These are phyloP conservation scores for Eurosta solidaginis DNA, from an alignment of 1,140 invertebrate genomes.

Conservation along the genomic window DNA sequence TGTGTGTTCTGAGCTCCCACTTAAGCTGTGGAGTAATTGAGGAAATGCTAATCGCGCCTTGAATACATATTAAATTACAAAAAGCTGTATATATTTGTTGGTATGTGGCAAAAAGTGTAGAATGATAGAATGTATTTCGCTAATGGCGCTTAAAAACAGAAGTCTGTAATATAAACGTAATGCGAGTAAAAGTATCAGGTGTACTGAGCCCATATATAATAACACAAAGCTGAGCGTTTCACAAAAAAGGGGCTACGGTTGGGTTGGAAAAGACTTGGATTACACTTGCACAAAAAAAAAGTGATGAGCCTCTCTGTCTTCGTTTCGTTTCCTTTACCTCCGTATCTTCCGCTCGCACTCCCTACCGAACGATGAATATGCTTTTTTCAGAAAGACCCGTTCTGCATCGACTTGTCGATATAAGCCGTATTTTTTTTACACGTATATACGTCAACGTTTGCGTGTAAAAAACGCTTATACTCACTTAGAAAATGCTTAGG, in stretches of 20 bases:
- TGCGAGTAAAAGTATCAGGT: no score
- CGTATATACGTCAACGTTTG: no score
- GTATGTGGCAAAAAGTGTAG: background rate
- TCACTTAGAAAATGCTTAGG: no score
- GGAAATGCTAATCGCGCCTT: background rate
- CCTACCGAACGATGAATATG: background rate
- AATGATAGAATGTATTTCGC: no score
- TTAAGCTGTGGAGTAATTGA: background rate
- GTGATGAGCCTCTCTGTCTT: background rate
- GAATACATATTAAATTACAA: slow-evolving; percentile 5
- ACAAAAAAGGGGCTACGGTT: no score
- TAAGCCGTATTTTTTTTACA: no score
- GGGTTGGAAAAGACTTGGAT: background rate
- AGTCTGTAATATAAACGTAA: no score
- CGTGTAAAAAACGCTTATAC: no score
- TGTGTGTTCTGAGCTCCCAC: background rate
- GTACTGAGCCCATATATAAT: background rate
- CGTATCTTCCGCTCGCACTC: background rate
- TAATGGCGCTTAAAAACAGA: no score
- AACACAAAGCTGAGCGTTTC: no score
- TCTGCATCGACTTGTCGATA: no score
- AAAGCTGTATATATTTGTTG: background rate
- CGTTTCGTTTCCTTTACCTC: background rate
- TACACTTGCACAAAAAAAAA: background rate
- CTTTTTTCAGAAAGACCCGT: no score